Conservation (phyloP, 1,140 invertebrate genomes). For the Bombus confusus region DNA sequence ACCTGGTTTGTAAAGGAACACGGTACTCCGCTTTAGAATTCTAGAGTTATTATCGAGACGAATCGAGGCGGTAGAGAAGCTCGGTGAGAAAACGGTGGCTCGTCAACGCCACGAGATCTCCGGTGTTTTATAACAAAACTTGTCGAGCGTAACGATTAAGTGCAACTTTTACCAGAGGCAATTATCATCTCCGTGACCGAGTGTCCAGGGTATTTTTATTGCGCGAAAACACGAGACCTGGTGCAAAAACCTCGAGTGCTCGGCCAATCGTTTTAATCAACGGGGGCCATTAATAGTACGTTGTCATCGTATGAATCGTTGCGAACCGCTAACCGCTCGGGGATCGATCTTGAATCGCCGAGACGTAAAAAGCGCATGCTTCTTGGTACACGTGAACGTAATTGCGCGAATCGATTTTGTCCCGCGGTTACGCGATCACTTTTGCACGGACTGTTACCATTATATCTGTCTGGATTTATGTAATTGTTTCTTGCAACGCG, state of each 20-base stretch:
- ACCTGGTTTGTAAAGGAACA: rapidly evolving
- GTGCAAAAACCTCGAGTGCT: neutral
- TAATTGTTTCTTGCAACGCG: neutral
- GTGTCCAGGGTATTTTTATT: conserved; percentile 22
- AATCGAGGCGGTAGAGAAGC: no score
- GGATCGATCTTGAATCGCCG: conserved; percentile 11
- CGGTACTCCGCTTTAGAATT: no score
- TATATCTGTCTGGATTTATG: neutral
- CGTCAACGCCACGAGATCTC: neutral
- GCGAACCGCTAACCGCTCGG: neutral
- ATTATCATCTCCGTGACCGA: conserved; percentile 35
- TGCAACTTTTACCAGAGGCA: conserved; percentile 10
- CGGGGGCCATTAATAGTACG: conserved; percentile 17
- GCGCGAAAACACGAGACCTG: conserved; percentile 8
- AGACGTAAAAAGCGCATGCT: neutral
- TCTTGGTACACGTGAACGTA: neutral
- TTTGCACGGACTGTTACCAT: neutral
- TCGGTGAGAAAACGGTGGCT: neutral
- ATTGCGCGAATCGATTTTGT: conserved; percentile 12
- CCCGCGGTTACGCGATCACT: neutral
- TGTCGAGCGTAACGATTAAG: conserved; percentile 6
- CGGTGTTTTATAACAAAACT: conserved; percentile 7
- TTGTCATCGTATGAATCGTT: conserved; percentile 17
- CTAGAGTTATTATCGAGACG: no score
- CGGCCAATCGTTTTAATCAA: conserved; percentile 28